Base-by-base conservation (phyloP, 2,113 vertebrate genomes). In the Chaenogobius annularis region DNA sequence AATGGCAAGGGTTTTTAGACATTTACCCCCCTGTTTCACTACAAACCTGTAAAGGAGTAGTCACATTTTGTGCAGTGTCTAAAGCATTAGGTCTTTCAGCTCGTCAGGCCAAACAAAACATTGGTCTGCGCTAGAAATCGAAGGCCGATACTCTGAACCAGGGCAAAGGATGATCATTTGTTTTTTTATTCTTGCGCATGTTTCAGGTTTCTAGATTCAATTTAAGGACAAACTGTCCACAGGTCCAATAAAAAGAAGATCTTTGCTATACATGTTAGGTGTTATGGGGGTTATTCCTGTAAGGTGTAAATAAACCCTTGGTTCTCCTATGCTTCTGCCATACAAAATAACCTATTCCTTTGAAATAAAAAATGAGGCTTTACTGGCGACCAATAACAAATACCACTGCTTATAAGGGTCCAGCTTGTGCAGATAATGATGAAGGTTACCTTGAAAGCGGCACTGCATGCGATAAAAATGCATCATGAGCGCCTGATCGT, bases 401-500 rank as follows among this genome's bases (percentile, higher is more conserved):
- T 74, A 78, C 67, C 15, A 10, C 23, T 72, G 75, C 76, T 44
- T 76, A 63, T 69, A 48, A 17, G 43, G 40, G 23, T 83, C 44
- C 31, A 72, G 66, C 65, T 55, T 66, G 71, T 37, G 52, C 58
- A 72, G 69, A 77, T 88, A 87, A 91, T 81, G 83, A 81, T 72
- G 56, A 85, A 83, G 85, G 83, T 87, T 73, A 86, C 87, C 87
- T 86, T 87, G 85, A 80, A 87, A 83, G 70, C 73, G 68, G 65
- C 72, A 83, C 55, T 65, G 7, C 52, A 68, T 55, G 74, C 74
- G 70, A 87, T 87, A 81, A 87, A 88, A 88, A 84, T 79, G 73
- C 79, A 85, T 78, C 78, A 72, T 40, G 50, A 63, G 61, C 64
- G n/a, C 55, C 54, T 44, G 40, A 78, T 82, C 76, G 72, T 89